Percentiles rank a stretch among this genome's conserved stretches.
Conservation (phyloP, 2,888 invertebrate genomes). For the Agelastica alni region DNA sequence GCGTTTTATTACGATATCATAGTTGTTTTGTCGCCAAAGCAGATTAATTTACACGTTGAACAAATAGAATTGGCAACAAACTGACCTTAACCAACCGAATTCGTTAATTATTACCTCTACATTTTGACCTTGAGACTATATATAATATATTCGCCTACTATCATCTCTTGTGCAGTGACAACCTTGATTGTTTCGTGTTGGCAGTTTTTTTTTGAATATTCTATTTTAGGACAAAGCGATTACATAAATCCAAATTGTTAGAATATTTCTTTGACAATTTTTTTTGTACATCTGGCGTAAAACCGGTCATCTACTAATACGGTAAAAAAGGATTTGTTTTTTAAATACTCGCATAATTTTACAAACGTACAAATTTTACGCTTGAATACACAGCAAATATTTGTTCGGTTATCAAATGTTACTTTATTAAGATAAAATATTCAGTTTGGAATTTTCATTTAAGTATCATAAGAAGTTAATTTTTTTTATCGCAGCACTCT, state of each 20-base stretch:
- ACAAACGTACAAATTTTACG: no score
- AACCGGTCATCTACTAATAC: neutral
- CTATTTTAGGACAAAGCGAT: conserved; percentile 12
- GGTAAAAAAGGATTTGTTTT: no score
- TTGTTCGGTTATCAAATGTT: no score
- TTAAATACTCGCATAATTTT: no score
- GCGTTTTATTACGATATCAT: no score
- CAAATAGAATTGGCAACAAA: conserved; percentile 16
- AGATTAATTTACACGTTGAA: neutral
- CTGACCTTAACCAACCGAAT: conserved; percentile 23
- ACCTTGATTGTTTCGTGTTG: conserved; percentile 20
- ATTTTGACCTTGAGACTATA: conserved; percentile 15
- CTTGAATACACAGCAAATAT: no score
- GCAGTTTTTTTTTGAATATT: conserved; percentile 7
- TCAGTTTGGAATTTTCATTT: no score
- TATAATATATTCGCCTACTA: conserved; percentile 16
- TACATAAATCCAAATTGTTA: neutral
- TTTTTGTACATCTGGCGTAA: neutral
- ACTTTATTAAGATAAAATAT: no score
- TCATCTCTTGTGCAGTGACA: conserved; percentile 11
- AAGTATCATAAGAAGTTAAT: no score
- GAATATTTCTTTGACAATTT: neutral
- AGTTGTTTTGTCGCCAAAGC: no score
- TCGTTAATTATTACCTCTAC: conserved; percentile 9
- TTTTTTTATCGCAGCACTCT: no score